Evolutionary conservation across 2,888 invertebrate species (phyloP).

Genomic region (Nesidiocoris tenuis): DNA sequence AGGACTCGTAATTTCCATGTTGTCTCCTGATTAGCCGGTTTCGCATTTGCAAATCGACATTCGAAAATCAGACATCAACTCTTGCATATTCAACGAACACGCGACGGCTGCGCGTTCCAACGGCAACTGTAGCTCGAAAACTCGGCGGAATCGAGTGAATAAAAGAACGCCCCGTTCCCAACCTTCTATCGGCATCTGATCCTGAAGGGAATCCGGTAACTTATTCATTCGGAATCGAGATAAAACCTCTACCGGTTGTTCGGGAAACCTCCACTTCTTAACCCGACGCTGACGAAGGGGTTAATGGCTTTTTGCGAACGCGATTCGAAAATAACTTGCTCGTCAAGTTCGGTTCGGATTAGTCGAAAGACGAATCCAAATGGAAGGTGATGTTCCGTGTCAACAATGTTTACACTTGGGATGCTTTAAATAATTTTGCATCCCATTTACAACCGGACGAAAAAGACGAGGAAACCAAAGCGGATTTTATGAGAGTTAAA

Average conservation of each 20-base stretch:
- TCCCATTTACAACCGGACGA: conserved; percentile 40
- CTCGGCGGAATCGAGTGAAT: not conserved
- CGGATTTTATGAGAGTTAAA: conserved; percentile 41
- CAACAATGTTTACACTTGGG: conserved; percentile 28
- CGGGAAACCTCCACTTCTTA: not conserved
- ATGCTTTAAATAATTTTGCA: conserved; percentile 48
- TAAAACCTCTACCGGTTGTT: conserved; percentile 10
- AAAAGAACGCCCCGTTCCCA: not conserved
- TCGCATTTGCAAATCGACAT: not conserved
- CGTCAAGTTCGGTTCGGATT: conserved; percentile 16
- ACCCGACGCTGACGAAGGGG: not conserved
- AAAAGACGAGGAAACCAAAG: conserved; percentile 11
- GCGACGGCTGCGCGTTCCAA: not conserved
- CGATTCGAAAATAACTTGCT: conserved; percentile 21
- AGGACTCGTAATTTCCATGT: not conserved
- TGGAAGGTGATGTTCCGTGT: conserved; percentile 40
- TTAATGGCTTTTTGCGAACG: conserved; percentile 28
- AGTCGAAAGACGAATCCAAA: conserved; percentile 24
- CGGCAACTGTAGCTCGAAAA: not conserved
- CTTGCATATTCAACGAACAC: not conserved
- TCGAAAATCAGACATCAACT: not conserved
- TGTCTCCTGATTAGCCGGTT: not conserved
- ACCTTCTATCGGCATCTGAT: not conserved
- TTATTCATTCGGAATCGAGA: conserved; percentile 8
- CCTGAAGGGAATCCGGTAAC: conserved; percentile 3